Conservation (phyloP, 2,113 vertebrate species). For the Labeo catla region DNA sequence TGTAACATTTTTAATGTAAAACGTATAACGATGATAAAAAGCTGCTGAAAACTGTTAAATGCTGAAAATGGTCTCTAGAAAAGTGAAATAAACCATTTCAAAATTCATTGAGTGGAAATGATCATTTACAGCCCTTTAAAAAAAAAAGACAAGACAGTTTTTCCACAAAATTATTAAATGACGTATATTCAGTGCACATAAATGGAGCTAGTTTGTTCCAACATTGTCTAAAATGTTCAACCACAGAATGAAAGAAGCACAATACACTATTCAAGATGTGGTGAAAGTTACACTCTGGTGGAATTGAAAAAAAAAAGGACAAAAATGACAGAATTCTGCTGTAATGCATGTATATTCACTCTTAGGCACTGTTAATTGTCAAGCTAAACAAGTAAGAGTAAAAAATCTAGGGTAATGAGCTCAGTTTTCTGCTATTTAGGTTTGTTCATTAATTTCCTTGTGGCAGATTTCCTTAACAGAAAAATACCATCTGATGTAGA, state of each 20-base stretch:
- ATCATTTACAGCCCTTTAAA: not conserved
- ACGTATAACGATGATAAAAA: not conserved
- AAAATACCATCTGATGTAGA: conserved; percentile 1
- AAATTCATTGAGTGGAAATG: not conserved
- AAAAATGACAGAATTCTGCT: not conserved
- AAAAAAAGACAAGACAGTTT: not conserved
- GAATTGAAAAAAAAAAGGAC: not conserved
- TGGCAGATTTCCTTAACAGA: not conserved
- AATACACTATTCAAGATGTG: not conserved
- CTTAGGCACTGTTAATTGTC: not conserved
- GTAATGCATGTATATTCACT: not conserved
- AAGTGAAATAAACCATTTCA: not conserved
- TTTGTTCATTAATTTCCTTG: conserved; percentile 7
- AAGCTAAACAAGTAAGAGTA: not conserved
- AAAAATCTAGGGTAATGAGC: not conserved
- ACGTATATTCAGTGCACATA: not conserved
- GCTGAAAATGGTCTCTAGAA: not conserved
- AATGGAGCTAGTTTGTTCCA: not conserved
- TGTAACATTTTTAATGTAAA: not conserved
- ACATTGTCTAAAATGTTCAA: not conserved
- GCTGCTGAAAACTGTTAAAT: not conserved
- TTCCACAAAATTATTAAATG: not conserved
- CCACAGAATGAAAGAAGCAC: conserved; percentile 2
- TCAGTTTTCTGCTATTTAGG: not conserved
- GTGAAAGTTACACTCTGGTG: not conserved